phyloP scores from a whole-genome alignment of 1,140 invertebrate genomes.

The Orussus abietinus region DNA sequence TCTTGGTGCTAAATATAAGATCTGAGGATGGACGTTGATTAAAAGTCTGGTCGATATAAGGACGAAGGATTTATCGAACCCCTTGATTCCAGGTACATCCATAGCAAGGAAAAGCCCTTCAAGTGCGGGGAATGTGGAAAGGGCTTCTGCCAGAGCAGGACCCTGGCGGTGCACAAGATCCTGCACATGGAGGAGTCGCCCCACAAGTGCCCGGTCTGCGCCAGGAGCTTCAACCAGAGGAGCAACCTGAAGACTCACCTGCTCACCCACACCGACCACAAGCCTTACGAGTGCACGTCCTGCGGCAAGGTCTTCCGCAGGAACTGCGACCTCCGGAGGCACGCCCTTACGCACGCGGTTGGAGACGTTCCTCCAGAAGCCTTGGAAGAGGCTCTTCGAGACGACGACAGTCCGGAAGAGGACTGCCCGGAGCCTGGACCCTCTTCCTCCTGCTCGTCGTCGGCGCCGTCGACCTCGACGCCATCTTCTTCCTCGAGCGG shows the following conservation, averaged over 20 bases:
- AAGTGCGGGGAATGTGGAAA: slow-evolving; percentile 94
- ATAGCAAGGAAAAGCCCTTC: slow-evolving; percentile 96
- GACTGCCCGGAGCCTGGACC: slow-evolving; percentile 39
- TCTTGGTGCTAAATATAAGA: no score
- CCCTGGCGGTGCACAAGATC: slow-evolving; percentile 90
- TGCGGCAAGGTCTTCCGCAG: slow-evolving; percentile 85
- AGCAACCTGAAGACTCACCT: slow-evolving; percentile 91
- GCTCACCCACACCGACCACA: slow-evolving; percentile 92
- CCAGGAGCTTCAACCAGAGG: slow-evolving; percentile 84
- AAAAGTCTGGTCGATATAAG: no score
- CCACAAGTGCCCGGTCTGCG: slow-evolving; percentile 88
- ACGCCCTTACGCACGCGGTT: slow-evolving; percentile 80
- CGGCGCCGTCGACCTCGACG: slow-evolving; percentile 14
- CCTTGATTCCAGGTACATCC: slow-evolving; percentile 92
- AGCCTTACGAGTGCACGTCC: slow-evolving; percentile 87
- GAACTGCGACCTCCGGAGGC: slow-evolving; percentile 80
- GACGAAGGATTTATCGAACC: no score
- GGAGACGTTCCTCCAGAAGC: slow-evolving; percentile 72
- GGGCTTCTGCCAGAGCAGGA: slow-evolving; percentile 93
- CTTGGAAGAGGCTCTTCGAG: slow-evolving; percentile 61
- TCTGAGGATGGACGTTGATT: no score
- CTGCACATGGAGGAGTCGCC: slow-evolving; percentile 89
- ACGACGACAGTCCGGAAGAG: slow-evolving; percentile 59
- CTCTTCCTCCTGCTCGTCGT: slow-evolving; percentile 28
- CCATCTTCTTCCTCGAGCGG: slow-evolving; percentile 41